phyloP scores from a whole-genome alignment of 53 echinoderm and acorn worm genomes.

The Echinometra lucunter region DNA sequence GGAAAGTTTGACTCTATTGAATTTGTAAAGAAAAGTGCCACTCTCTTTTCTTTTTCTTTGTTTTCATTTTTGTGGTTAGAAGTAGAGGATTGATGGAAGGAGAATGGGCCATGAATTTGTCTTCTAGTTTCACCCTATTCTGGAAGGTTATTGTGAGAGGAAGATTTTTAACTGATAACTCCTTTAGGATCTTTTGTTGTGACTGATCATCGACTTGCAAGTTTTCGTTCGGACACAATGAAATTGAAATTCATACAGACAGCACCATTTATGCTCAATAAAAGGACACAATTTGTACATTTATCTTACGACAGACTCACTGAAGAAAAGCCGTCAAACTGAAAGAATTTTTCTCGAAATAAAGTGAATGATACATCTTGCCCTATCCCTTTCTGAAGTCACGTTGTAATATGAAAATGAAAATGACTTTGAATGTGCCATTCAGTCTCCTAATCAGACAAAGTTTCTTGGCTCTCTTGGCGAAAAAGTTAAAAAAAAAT shows the following conservation, averaged over 20 bases:
- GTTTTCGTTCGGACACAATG: neutral
- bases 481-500: neutral
- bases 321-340: too few species aligned
- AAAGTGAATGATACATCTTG: too few species aligned
- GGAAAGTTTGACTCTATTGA: conserved; percentile 55
- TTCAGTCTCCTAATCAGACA: neutral
- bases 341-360: too few species aligned
- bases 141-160: neutral
- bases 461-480: neutral
- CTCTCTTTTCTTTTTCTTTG: neutral
- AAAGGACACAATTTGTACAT: neutral
- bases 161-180: neutral
- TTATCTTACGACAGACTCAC: too few species aligned
- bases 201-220: neutral
- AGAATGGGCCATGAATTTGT: neutral
- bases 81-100: neutral
- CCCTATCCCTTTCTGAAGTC: neutral
- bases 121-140: neutral
- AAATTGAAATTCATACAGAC: neutral
- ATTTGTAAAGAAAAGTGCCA: conserved; percentile 39
- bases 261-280: neutral
- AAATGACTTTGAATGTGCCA: conserved; percentile 31
- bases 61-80: neutral
- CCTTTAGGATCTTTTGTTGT: neutral
- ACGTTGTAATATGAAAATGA: neutral